phyloP scores from a whole-genome alignment of 2,113 vertebrate species.

The Hemibagrus wyckioides region DNA sequence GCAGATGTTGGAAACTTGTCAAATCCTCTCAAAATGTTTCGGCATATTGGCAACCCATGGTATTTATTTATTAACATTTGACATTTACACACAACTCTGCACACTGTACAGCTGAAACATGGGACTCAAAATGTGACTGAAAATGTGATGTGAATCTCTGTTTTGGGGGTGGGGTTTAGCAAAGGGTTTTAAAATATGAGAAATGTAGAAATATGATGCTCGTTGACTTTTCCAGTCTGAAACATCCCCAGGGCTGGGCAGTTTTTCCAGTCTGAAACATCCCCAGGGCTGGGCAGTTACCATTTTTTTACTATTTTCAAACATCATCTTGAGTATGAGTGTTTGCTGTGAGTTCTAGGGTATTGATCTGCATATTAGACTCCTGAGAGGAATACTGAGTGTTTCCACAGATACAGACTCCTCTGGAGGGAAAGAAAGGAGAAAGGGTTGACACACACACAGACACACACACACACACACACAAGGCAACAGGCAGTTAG shows the following conservation, averaged over 20 bases:
- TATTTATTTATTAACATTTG: neutral
- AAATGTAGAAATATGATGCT: neutral
- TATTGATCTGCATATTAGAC: conserved; percentile 41
- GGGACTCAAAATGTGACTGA: neutral
- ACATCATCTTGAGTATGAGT: neutral
- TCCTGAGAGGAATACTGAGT: conserved; percentile 15
- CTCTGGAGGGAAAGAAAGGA: neutral
- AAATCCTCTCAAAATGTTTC: neutral
- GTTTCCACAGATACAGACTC: conserved; percentile 32
- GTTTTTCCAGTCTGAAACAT: neutral
- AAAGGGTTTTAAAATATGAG: neutral
- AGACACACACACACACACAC: neutral
- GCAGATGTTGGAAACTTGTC: neutral
- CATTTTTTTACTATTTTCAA: neutral
- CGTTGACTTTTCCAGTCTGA: neutral
- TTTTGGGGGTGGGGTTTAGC: neutral
- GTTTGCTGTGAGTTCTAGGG: conserved; percentile 51
- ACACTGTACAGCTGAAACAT: neutral
- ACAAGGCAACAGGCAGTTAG: neutral
- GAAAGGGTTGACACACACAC: neutral
- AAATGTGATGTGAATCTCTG: neutral
- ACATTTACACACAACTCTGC: neutral
- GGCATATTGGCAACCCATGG: neutral
- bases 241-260: neutral
- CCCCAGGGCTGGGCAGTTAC: neutral